These are phyloP conservation scores for Platalea minor DNA, from an alignment of 2,797 vertebrate species.

Conservation along the genomic window DNA sequence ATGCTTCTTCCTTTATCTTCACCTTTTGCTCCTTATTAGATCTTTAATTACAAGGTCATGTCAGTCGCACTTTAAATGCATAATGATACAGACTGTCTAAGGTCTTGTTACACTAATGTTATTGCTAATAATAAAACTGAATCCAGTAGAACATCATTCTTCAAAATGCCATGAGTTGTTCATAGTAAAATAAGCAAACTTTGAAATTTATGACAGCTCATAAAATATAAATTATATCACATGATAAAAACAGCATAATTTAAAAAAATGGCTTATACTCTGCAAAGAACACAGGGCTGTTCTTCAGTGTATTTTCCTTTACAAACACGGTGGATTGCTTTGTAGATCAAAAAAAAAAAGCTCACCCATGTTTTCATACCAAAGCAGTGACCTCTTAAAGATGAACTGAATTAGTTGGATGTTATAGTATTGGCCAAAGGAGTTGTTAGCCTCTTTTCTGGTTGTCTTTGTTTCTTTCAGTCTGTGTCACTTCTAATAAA, in stretches of 20 bases:
- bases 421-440: background rate
- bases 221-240: background rate
- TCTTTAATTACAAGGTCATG: slow-evolving; percentile 2
- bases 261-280: background rate
- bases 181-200: slow-evolving; percentile 21
- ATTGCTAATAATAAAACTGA: slow-evolving; percentile 15
- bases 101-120: background rate
- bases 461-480: background rate
- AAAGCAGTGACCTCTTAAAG: background rate
- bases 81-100: background rate
- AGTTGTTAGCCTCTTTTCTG: background rate
- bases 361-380: background rate
- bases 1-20: background rate
- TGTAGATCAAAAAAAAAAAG: background rate
- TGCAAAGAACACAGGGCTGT: background rate
- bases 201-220: background rate
- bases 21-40: background rate
- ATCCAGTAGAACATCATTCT: background rate
- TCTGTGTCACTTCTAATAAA: background rate
- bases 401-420: background rate
- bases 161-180: background rate
- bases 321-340: background rate
- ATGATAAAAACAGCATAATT: background rate
- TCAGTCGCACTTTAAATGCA: background rate
- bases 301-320: background rate